phyloP scores from a whole-genome alignment of 2,888 invertebrate species.

The Frankliniella intonsa region DNA sequence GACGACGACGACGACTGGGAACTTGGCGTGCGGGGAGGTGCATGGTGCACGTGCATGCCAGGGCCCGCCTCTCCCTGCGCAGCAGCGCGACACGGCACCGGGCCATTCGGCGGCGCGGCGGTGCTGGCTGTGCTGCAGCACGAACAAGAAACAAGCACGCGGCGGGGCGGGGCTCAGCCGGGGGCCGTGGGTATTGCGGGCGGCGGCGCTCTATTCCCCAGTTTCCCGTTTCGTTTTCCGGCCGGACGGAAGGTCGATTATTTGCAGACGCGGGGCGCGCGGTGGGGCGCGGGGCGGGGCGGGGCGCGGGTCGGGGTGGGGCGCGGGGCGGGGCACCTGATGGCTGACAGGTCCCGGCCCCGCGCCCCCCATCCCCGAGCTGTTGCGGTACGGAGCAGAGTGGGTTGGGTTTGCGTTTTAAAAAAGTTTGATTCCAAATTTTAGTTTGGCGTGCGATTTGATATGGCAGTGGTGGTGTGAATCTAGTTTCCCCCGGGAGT shows the following conservation, averaged over 20 bases:
- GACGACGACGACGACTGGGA: not conserved
- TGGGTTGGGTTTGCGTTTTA: too few species aligned
- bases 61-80: not conserved
- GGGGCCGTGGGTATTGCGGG: not conserved
- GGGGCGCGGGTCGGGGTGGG: too few species aligned
- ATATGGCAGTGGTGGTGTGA: too few species aligned
- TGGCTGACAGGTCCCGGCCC: too few species aligned
- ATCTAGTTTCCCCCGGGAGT: too few species aligned
- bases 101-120: not conserved
- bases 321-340: too few species aligned
- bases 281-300: too few species aligned
- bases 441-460: too few species aligned
- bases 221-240: not conserved
- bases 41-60: not conserved
- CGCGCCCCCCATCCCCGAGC: too few species aligned
- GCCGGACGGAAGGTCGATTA: slow-evolving; percentile 1
- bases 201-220: not conserved
- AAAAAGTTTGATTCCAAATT: too few species aligned
- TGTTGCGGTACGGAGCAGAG: too few species aligned
- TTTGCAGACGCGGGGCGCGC: too few species aligned
- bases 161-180: not conserved
- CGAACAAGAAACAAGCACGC: not conserved
- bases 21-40: not conserved
- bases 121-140: not conserved
- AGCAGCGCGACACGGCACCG: not conserved